Percentiles rank a stretch among this genome's conserved stretches.
phyloP scores from a whole-genome alignment of 1,140 invertebrate species.

The Matsumurasca onukii region DNA sequence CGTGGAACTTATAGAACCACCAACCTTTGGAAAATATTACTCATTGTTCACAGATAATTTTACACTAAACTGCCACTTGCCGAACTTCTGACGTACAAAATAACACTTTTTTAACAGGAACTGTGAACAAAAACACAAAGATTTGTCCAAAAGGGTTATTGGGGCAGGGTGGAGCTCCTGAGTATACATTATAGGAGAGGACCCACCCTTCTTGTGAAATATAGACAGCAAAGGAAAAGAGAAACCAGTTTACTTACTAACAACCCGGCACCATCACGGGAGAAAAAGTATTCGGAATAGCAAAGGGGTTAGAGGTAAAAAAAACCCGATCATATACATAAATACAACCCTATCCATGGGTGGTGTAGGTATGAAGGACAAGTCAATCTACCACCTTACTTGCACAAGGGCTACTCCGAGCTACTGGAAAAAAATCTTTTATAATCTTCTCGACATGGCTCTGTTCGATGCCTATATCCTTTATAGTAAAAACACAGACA shows the following conservation, averaged over 20 bases:
- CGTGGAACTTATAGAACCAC: slow-evolving; percentile 11
- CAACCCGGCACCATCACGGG: slow-evolving; percentile 3
- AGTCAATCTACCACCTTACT: slow-evolving; percentile 8
- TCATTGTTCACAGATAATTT: slow-evolving; percentile 19
- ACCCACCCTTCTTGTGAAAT: slow-evolving; percentile 2
- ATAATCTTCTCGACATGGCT: slow-evolving; percentile 21
- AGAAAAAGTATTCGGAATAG: neutral
- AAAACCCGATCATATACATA: slow-evolving; percentile 14
- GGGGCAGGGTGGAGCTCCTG: neutral
- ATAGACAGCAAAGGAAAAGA: slow-evolving; percentile 10
- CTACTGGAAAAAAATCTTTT: slow-evolving; percentile 29
- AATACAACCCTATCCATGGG: slow-evolving; percentile 23
- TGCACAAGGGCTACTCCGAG: slow-evolving; percentile 5
- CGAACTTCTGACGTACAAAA: neutral
- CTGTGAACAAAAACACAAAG: slow-evolving; percentile 28
- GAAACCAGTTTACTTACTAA: slow-evolving; percentile 20
- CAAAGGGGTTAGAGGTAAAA: neutral
- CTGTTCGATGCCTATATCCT: slow-evolving; percentile 14
- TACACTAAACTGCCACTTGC: slow-evolving; percentile 23
- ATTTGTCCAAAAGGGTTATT: slow-evolving; percentile 10
- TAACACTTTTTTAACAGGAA: slow-evolving; percentile 27
- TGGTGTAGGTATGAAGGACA: slow-evolving; percentile 16
- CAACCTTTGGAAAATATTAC: slow-evolving; percentile 13
- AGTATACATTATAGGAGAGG: slow-evolving; percentile 20
- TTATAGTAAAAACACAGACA: slow-evolving; percentile 20